Conservation (phyloP, 2,888 invertebrate genomes). For the Leptarthrus brevirostris region DNA sequence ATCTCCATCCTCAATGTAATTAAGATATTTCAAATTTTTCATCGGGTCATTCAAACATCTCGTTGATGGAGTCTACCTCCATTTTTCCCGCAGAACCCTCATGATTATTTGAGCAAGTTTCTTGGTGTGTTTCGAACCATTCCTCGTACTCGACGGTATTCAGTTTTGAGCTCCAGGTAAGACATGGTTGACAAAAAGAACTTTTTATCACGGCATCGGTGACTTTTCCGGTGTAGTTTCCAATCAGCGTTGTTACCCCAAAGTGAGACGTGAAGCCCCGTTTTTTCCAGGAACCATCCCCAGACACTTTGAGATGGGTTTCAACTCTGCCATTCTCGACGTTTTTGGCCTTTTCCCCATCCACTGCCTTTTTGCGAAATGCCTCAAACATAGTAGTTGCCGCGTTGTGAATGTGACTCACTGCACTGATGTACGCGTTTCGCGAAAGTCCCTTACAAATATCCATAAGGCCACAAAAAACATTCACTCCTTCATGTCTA, state of each 20-base stretch:
- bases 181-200: no score
- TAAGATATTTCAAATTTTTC: constrained; percentile 3
- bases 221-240: constrained; percentile 15
- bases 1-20: constrained; percentile 20
- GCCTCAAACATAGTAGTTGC: neutral
- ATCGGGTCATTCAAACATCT: constrained; percentile 45
- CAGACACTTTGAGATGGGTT: neutral
- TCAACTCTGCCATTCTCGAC: neutral
- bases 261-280: constrained; percentile 23
- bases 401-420: neutral
- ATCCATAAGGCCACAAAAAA: neutral
- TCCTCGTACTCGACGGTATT: neutral
- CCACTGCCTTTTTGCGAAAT: constrained; percentile 3
- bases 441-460: neutral
- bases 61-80: constrained; percentile 13
- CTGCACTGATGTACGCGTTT: neutral
- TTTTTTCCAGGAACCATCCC: constrained; percentile 34
- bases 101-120: constrained; percentile 28
- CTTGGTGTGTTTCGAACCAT: constrained; percentile 6
- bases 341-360: neutral
- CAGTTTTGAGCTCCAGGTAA: no score
- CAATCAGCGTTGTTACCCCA: constrained; percentile 33
- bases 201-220: no score
- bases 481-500: neutral
- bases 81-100: constrained; percentile 35